Percentiles rank a stretch among this genome's conserved stretches.
phyloP scores from a whole-genome alignment of 1,140 invertebrate genomes.

The Paraescarpia echinospica region DNA sequence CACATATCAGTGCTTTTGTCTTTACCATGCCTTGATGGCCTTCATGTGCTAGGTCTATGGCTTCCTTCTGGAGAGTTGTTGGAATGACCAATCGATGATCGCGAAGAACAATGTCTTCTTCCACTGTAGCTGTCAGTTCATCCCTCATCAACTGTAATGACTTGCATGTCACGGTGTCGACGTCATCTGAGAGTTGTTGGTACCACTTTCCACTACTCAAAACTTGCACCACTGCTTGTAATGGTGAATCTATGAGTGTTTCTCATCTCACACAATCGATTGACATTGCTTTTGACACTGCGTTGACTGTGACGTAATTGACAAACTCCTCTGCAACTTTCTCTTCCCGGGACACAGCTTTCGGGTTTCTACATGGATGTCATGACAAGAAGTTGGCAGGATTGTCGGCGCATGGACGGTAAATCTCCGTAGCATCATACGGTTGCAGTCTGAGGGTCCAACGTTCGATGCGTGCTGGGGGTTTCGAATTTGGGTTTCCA shows the following conservation, averaged over 20 bases:
- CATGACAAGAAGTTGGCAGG: conserved; percentile 28
- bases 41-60: background rate
- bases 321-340: conserved; percentile 13
- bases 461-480: conserved; percentile 25
- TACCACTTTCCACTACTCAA: background rate
- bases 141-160: background rate
- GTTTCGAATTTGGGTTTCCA: conserved; percentile 17
- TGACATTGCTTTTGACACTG: conserved; percentile 16
- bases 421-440: conserved; percentile 7
- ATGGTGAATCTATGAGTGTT: conserved; percentile 19
- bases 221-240: conserved; percentile 17
- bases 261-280: conserved; percentile 15
- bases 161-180: background rate
- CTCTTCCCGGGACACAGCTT: background rate
- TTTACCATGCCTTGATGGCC: conserved; percentile 12
- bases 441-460: conserved; percentile 26
- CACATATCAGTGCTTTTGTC: conserved; percentile 9
- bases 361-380: background rate
- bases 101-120: background rate
- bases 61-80: conserved; percentile 10
- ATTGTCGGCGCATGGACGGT: conserved; percentile 28
- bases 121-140: background rate
- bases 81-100: conserved; percentile 1
- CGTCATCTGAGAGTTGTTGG: background rate
- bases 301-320: conserved; percentile 15